phyloP scores from a whole-genome alignment of 2,113 vertebrate genomes.

The Proteles cristata region DNA sequence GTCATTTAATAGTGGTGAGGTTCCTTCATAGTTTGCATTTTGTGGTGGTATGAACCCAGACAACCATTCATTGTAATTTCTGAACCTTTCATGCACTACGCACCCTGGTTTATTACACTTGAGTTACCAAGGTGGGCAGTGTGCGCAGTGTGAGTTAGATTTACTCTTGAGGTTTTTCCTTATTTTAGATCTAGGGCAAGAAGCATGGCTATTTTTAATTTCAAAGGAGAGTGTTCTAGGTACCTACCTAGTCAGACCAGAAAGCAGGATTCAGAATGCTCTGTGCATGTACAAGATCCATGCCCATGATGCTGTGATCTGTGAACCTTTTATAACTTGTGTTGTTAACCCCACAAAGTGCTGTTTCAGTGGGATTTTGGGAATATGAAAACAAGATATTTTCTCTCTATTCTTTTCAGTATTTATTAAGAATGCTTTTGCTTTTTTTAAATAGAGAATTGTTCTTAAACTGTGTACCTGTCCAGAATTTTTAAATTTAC shows the following conservation, averaged over 20 bases:
- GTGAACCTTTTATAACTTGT: background rate
- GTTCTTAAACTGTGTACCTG: background rate
- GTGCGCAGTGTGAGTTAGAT: background rate
- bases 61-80: background rate
- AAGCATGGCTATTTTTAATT: slow-evolving; percentile 56
- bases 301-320: background rate
- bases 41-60: background rate
- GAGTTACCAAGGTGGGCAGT: background rate
- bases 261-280: background rate
- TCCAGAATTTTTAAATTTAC: background rate
- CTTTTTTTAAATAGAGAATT: background rate
- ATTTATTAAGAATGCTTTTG: background rate
- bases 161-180: slow-evolving; percentile 47
- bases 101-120: background rate
- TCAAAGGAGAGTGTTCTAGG: background rate
- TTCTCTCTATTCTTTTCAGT: background rate
- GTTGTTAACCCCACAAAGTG: background rate
- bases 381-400: background rate
- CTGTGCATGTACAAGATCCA: rapidly evolving
- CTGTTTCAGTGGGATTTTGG: background rate
- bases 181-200: slow-evolving; percentile 54
- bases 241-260: background rate
- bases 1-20: background rate
- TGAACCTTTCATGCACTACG: background rate
- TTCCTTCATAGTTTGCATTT: background rate